A percentile compares a stretch with the other conserved stretches of the same genome.
phyloP scores from a whole-genome alignment of 2,113 vertebrate genomes.

The Accipiter virgatus region DNA sequence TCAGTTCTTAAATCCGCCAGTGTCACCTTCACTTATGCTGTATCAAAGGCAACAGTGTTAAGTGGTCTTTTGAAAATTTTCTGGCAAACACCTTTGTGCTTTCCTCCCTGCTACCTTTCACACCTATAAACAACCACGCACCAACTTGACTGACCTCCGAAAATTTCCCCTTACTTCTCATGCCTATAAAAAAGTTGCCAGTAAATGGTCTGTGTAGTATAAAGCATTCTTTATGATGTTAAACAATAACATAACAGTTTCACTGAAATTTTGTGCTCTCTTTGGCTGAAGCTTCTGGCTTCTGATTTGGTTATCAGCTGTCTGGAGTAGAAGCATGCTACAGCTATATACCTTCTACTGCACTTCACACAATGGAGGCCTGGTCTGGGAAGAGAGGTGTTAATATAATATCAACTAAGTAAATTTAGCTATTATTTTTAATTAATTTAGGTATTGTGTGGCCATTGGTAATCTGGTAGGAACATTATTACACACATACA shows the following conservation, averaged over 20 bases:
- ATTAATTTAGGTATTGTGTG: not conserved
- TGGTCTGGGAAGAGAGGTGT: not conserved
- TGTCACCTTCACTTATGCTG: not conserved
- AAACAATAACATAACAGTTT: not conserved
- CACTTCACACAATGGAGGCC: not conserved
- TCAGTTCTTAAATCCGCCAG: not conserved
- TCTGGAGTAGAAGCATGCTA: not conserved
- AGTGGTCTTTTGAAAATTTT: not conserved
- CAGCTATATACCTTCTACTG: not conserved
- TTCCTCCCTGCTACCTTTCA: not conserved
- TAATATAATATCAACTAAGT: not conserved
- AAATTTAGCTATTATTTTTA: constrained; percentile 2
- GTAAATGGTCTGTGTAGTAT: not conserved
- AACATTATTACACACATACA: not conserved
- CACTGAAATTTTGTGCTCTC: not conserved
- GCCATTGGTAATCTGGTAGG: not conserved
- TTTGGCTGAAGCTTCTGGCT: not conserved
- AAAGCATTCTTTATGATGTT: not conserved
- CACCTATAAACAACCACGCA: not conserved
- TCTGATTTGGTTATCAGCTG: not conserved
- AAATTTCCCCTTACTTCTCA: not conserved
- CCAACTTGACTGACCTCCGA: not conserved
- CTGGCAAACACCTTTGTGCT: not conserved
- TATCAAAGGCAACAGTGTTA: not conserved
- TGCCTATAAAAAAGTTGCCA: not conserved